phyloP scores from a whole-genome alignment of 2,797 vertebrate genomes.

The Bufotes viridis region DNA sequence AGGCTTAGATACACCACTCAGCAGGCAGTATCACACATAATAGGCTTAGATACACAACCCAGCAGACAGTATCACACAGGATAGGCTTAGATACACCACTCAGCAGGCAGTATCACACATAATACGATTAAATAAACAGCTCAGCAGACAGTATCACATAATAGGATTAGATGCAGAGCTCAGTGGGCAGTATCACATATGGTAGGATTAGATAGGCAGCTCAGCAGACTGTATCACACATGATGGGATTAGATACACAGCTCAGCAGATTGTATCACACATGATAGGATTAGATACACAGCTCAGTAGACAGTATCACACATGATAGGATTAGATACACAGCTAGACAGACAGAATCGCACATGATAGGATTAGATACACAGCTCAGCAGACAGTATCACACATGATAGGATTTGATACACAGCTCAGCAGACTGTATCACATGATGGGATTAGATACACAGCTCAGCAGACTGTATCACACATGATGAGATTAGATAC shows the following conservation, averaged over 20 bases:
- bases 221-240: background rate
- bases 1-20: too few species aligned
- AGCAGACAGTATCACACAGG: background rate
- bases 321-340: background rate
- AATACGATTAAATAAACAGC: background rate
- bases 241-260: background rate
- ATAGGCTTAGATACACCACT: background rate
- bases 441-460: background rate
- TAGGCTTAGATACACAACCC: background rate
- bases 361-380: background rate
- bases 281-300: background rate
- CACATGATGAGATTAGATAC: background rate
- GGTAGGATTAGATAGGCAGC: background rate
- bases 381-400: background rate
- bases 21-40: too few species aligned
- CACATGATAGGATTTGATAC: background rate
- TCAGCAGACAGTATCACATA: background rate
- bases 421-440: background rate
- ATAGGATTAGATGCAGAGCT: background rate
- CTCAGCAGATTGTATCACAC: background rate
- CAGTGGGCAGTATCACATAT: background rate
- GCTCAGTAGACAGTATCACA: background rate
- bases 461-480: background rate
- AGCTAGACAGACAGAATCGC: background rate
- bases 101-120: background rate